These are phyloP conservation scores for Onychomys torridus DNA, from an alignment of 2,797 vertebrate species.

Conservation along the genomic window DNA sequence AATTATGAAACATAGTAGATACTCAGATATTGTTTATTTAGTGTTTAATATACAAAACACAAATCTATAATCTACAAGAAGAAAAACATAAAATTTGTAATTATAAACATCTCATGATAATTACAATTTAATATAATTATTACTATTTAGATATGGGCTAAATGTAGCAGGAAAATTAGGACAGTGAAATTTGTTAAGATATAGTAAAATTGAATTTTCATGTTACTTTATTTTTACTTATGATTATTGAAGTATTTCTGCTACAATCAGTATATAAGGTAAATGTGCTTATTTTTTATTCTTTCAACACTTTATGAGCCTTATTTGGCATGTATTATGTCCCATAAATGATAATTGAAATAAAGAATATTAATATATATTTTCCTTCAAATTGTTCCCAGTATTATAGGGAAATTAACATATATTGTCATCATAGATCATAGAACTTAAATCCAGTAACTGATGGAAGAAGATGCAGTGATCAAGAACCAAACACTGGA, in stretches of 20 bases:
- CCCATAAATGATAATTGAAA: not conserved
- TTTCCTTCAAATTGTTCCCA: not conserved
- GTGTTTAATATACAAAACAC: not conserved
- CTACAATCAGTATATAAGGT: not conserved
- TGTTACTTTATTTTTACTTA: not conserved
- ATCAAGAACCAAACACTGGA: too few species aligned
- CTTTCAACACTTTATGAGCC: not conserved
- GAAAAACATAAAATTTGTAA: not conserved
- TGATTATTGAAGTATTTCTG: not conserved
- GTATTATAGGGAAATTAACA: not conserved
- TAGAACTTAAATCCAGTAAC: too few species aligned
- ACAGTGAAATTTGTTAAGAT: not conserved
- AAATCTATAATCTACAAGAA: not conserved
- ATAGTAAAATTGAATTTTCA: not conserved
- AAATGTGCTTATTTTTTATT: not conserved
- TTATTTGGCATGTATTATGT: not conserved
- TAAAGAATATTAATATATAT: not conserved
- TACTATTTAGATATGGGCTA: not conserved
- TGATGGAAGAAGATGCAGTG: too few species aligned
- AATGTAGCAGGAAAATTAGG: not conserved
- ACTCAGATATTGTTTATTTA: not conserved
- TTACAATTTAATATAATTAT: not conserved
- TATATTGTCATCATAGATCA: too few species aligned
- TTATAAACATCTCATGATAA: not conserved
- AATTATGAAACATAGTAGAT: not conserved